Percentiles rank a stretch among this genome's conserved stretches.
These are phyloP conservation scores for Lymantria monacha DNA, from an alignment of 2,888 invertebrate species.

Conservation along the genomic window DNA sequence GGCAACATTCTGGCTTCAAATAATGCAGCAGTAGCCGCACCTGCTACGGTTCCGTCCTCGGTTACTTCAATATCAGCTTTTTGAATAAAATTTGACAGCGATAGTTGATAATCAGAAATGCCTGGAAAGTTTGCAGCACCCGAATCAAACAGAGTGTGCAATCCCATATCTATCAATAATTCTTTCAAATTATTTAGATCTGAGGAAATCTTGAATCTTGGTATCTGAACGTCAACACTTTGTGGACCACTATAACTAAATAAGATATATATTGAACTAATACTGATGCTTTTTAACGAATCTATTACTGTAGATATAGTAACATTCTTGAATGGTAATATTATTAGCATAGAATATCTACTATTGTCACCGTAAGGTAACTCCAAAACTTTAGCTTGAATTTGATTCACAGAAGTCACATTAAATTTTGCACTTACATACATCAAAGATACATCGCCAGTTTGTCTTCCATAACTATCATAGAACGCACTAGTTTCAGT, in stretches of 20 bases:
- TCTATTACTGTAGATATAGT: constrained; percentile 68
- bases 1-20: constrained; percentile 42
- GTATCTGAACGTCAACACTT: constrained; percentile 80
- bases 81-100: constrained; percentile 61
- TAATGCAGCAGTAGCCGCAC: constrained; percentile 42
- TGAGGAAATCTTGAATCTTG: constrained; percentile 82
- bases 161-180: constrained; percentile 62
- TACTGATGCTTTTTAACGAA: constrained; percentile 66
- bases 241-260: constrained; percentile 56
- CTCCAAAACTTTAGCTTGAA: constrained; percentile 56
- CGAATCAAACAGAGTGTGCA: constrained; percentile 55
- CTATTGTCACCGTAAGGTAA: constrained; percentile 56
- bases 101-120: constrained; percentile 47
- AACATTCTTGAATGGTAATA: constrained; percentile 79
- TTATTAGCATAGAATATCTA: constrained; percentile 84
- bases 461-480: constrained; percentile 42
- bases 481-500: constrained; percentile 57
- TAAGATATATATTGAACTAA: constrained; percentile 67
- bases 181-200: constrained; percentile 71
- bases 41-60: constrained; percentile 60
- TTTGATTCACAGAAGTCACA: constrained; percentile 27
- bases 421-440: constrained; percentile 42
- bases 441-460: constrained; percentile 66
- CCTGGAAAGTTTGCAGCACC: constrained; percentile 46
- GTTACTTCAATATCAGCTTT: constrained; percentile 67